These are phyloP conservation scores for Dendrocopos noguchii DNA, from an alignment of 2,113 vertebrate species.

Conservation along the genomic window DNA sequence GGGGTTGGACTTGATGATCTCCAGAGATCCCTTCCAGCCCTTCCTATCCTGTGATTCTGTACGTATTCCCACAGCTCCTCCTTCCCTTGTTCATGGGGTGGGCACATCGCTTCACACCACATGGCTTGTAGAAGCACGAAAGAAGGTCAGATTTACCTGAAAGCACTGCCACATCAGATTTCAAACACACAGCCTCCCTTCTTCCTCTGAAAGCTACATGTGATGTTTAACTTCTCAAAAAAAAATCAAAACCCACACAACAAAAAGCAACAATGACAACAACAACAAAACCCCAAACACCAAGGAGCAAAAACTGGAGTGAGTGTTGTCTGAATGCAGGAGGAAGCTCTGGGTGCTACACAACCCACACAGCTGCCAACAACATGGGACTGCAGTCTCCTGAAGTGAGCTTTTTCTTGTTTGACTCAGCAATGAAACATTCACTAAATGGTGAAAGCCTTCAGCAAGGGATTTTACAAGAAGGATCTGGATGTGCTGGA, in stretches of 20 bases:
- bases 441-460: background rate
- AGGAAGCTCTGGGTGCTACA: background rate
- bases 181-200: background rate
- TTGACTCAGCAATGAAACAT: background rate
- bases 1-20: too few relatives aligned
- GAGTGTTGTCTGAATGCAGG: background rate
- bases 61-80: background rate
- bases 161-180: background rate
- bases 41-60: too few relatives aligned
- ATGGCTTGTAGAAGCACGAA: too few relatives aligned
- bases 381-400: background rate
- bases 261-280: too few relatives aligned
- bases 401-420: background rate
- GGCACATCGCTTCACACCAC: too few relatives aligned
- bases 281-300: too few relatives aligned
- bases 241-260: too few relatives aligned
- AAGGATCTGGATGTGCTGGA: too few relatives aligned
- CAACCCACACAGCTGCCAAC: accelerated
- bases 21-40: too few relatives aligned
- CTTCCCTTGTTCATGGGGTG: background rate
- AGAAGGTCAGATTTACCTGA: background rate
- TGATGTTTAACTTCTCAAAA: too few relatives aligned
- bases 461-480: background rate
- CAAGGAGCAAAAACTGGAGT: background rate
- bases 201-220: background rate